A percentile compares a stretch with the other conserved stretches of the same genome.
Evolutionary conservation across 2,888 invertebrate genomes (phyloP).

Genomic region (Drosophila mimica): DNA sequence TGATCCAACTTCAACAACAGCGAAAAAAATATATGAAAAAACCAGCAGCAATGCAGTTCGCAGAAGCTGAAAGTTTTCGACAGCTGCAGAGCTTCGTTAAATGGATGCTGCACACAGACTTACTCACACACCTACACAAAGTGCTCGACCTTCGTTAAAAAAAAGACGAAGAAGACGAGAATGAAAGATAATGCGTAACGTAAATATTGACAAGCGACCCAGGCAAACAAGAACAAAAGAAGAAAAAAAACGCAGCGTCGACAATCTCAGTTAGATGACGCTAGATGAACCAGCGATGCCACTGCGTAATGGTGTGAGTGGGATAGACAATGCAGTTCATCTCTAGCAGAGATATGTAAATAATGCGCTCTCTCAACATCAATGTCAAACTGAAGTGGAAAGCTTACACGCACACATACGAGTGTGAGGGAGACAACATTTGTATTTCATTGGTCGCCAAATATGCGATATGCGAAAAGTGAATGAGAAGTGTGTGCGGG

Average conservation of each 20-base stretch:
- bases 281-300: conserved; percentile 2
- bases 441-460: conserved; percentile 11
- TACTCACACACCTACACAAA: conserved; percentile 1
- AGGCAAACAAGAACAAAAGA: conserved; percentile 28
- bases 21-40: not conserved
- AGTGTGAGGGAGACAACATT: not conserved
- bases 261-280: conserved; percentile 46
- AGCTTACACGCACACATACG: conserved; percentile 26
- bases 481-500: not conserved
- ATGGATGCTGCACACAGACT: conserved; percentile 18
- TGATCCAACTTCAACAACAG: conserved; percentile 2
- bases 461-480: conserved; percentile 1
- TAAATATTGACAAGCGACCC: conserved; percentile 66
- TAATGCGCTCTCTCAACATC: conserved; percentile 1
- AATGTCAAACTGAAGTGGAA: conserved; percentile 40
- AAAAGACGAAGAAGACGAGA: conserved; percentile 3
- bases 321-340: conserved; percentile 11
- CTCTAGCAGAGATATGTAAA: not conserved
- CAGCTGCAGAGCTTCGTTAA: conserved; percentile 50
- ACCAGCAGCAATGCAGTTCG: not conserved
- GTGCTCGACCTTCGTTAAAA: conserved; percentile 59
- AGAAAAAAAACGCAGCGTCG: conserved; percentile 11
- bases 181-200: conserved; percentile 41
- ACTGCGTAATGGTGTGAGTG: conserved; percentile 24
- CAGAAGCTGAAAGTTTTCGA: conserved; percentile 24